Evolutionary conservation across 2,888 invertebrate species (phyloP), one percentile per base, ranked within the genome.

Genomic region (Euzophera pinguis): DNA sequence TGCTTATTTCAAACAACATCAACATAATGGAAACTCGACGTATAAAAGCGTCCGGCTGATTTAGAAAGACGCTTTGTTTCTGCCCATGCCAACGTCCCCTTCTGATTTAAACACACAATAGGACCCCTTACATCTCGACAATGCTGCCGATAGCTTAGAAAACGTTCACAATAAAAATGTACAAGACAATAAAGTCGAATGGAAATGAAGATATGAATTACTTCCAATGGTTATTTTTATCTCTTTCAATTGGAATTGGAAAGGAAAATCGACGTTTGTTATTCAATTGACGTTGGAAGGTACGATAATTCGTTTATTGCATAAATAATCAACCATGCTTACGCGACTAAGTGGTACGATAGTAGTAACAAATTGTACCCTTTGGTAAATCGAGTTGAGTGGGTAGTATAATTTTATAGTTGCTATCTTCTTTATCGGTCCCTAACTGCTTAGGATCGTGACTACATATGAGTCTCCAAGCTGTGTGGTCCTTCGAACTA

Each of bases 81-180:
- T 75, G 73, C 74, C 76, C 75, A 72, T 72, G 72, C 73, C 74
- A 63, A 63, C 68, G 68, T 63, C 69, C 75, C 74, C 72, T 74
- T 73, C 76, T 82, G 82, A 82, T 84, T 82, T 78, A 73, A 81
- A 77, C 72, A 76, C 69, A 85, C 84, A 87, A 87, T 80, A 65
- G 79, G 64, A 63, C 63, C 71, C 68, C 73, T 70, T 75, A 75
- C 73, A 69, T 70, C 68, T 72, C 69, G 66, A 78, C 81, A 82
- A 78, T 76, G 69, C 71, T 5, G 58, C 70, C 73, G 84, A 85
- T 84, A 82, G 80, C 83, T 83, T 79, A 80, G 81, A 82, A 81
- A 81, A 77, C 71, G 73, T 70, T 74, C 72, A 83, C 81, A 84
- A 84, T 81, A 82, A 81, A 84, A 81, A 83, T 72, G 71, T 72